Conservation (phyloP, 2,888 invertebrate genomes). For the Chouioia cunea region DNA sequence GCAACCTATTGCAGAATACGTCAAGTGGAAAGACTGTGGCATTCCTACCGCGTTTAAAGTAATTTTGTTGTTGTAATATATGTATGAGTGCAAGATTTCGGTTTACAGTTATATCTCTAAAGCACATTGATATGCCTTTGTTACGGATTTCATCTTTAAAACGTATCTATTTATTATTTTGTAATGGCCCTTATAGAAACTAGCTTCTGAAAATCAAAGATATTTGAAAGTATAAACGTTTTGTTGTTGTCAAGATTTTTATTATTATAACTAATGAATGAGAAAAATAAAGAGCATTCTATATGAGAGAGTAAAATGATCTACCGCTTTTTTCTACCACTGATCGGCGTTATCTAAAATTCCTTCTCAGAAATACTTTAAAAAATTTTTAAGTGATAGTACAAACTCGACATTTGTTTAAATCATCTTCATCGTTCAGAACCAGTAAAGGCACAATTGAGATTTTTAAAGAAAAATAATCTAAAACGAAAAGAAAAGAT, state of each 20-base stretch:
- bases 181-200: slow-evolving; percentile 2
- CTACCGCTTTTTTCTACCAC: slow-evolving; percentile 24
- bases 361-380: slow-evolving; percentile 15
- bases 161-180: slow-evolving; percentile 28
- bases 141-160: slow-evolving; percentile 31
- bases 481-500: slow-evolving; percentile 2
- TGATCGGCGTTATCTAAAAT: slow-evolving; percentile 43
- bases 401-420: slow-evolving; percentile 16
- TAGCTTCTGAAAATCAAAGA: slow-evolving; percentile 34
- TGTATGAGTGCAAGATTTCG: background rate
- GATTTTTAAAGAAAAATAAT: slow-evolving; percentile 20
- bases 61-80: slow-evolving; percentile 4
- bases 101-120: slow-evolving; percentile 1
- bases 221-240: slow-evolving; percentile 31
- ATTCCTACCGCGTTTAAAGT: slow-evolving; percentile 43
- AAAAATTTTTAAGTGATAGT: slow-evolving; percentile 12
- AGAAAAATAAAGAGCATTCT: slow-evolving; percentile 46
- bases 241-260: slow-evolving; percentile 38
- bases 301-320: slow-evolving; percentile 20
- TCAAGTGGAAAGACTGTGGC: slow-evolving; percentile 28
- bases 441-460: slow-evolving; percentile 7
- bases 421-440: slow-evolving; percentile 12
- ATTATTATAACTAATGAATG: slow-evolving; percentile 39
- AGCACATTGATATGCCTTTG: slow-evolving; percentile 37
- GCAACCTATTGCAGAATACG: slow-evolving; percentile 21